These are phyloP conservation scores for Belgica antarctica DNA, from an alignment of 2,888 invertebrate species.

Conservation along the genomic window DNA sequence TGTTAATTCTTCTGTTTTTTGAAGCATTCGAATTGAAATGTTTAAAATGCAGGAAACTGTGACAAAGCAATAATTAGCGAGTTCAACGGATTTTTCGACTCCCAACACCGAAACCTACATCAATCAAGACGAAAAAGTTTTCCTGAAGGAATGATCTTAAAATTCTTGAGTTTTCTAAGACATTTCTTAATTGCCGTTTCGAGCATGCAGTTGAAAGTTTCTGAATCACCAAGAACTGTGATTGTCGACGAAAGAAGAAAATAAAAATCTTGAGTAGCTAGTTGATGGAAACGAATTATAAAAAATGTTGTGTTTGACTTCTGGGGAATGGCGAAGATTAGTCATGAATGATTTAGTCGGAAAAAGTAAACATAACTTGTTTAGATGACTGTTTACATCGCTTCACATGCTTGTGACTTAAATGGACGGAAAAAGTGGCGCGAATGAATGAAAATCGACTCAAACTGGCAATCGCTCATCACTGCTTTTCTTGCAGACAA, in stretches of 20 bases:
- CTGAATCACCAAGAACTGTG: not conserved
- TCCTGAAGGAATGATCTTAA: not conserved
- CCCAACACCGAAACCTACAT: not conserved
- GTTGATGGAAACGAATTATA: constrained; percentile 12
- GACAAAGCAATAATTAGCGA: constrained; percentile 33
- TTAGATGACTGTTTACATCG: not conserved
- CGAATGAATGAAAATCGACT: constrained; percentile 27
- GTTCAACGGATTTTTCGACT: constrained; percentile 16
- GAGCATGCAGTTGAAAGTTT: not conserved
- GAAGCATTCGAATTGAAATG: not conserved
- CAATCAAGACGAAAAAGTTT: not conserved
- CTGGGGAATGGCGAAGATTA: constrained; percentile 24
- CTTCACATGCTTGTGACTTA: not conserved
- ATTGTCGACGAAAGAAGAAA: constrained; percentile 31
- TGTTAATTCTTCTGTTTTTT: not conserved
- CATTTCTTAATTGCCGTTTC: not conserved
- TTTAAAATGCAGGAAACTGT: constrained; percentile 3
- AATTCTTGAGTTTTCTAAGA: not conserved
- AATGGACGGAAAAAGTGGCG: constrained; percentile 20
- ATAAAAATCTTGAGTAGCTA: not conserved
- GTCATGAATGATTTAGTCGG: not conserved
- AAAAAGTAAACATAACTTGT: not conserved
- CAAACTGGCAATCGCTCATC: constrained; percentile 9
- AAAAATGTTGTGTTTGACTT: not conserved
- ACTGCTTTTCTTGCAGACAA: constrained; percentile 2